Base-by-base conservation (phyloP, 2,797 vertebrate species). In the Bovichtus diacanthus region DNA sequence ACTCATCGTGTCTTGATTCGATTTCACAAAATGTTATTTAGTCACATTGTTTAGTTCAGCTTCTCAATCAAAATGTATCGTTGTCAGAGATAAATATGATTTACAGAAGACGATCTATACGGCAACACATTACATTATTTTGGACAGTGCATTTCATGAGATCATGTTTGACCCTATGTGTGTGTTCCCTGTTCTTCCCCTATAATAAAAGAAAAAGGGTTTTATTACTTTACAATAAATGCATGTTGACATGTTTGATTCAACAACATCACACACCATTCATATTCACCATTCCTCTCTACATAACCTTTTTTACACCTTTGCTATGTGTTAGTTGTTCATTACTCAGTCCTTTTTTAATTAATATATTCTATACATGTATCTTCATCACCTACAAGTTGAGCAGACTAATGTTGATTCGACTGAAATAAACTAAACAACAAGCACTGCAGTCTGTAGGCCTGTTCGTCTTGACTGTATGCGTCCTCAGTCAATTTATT, bases 391-490 rank as follows among this genome's bases (percentile, higher is more conserved):
- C 7, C 4, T 55, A 7, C 2, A 54, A 31, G 56, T 25, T n/a
- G 12, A 19, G 0, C 34, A 34, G 31, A n/a, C 34, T 16, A 9
- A 12, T 15, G 2, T 3, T 39, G 21, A 29, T 41, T 2, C 23
- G 5, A 19, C 3, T 56, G 9, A 60, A 51, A 70, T 18, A 63
- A 34, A n/a, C 1, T 11, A 5, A 75, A 68, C 31, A 75, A 29
- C 13, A 19, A 1, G 16, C 21, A 11, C 9, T 7, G 25, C 18
- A 16, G 11, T 23, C 46, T 8, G 12, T n/a, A 66, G 46, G 65
- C 60, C 64, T 70, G 15, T n/a, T 27, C 51, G n/a, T 16, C 15
- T 53, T n/a, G 38, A 66, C 60, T 49, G 70, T 5, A 6, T 23
- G 25, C 4, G 29, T 47, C 41, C 50, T 29, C 38, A 2, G 21